These are phyloP conservation scores for Petrocephalus zakoni DNA, from an alignment of 2,113 vertebrate genomes.

Conservation along the genomic window DNA sequence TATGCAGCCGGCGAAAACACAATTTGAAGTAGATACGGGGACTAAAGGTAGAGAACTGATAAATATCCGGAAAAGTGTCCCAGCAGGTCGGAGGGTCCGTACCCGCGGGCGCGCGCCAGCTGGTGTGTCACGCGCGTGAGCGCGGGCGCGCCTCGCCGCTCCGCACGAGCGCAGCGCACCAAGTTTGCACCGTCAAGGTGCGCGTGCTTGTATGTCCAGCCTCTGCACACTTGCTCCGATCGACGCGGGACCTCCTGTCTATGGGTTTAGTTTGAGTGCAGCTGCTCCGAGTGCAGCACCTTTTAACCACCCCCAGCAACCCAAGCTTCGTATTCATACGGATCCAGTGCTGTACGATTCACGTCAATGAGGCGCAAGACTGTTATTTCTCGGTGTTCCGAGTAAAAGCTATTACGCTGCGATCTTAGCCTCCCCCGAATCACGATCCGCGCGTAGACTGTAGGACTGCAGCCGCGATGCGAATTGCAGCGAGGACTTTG, in stretches of 20 bases:
- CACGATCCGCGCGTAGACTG: not conserved
- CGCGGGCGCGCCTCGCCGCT: not conserved
- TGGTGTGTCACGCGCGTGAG: not conserved
- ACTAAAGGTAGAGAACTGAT: not conserved
- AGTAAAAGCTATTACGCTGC: not conserved
- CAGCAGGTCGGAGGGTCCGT: not conserved
- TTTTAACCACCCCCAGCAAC: not conserved
- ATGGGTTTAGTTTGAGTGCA: not conserved
- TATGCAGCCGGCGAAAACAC: not conserved
- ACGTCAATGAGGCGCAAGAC: not conserved
- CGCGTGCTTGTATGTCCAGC: not conserved
- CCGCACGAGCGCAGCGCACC: not conserved
- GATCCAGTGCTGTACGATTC: not conserved
- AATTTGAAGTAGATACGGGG: not conserved
- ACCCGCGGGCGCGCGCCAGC: not conserved
- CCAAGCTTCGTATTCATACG: not conserved
- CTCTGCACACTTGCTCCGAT: not conserved
- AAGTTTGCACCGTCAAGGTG: conserved; percentile 17
- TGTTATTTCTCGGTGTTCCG: not conserved
- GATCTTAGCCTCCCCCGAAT: not conserved
- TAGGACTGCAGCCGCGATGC: not conserved
- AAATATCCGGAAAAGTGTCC: not conserved
- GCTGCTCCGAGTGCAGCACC: not conserved
- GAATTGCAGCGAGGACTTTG: not conserved
- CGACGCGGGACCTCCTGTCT: conserved; percentile 1